phyloP scores from a whole-genome alignment of 1,140 invertebrate species.

The Temnothorax nylanderi region DNA sequence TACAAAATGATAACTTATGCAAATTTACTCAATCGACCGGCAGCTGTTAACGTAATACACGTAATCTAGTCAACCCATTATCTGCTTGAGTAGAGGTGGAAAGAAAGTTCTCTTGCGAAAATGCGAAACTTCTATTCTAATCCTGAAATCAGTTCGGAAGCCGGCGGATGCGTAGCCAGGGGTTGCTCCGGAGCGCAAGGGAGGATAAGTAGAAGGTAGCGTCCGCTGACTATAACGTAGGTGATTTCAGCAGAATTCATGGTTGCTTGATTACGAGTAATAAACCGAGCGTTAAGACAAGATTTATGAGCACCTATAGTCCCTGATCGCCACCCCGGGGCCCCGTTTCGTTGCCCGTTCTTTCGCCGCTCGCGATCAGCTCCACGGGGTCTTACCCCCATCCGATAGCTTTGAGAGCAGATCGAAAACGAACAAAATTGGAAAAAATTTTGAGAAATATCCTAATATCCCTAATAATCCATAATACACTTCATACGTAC shows the following conservation, averaged over 20 bases:
- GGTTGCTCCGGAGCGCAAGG: constrained; percentile 68
- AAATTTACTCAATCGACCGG: constrained; percentile 50
- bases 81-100: background rate
- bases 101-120: background rate
- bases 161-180: constrained; percentile 22
- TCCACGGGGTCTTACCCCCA: constrained; percentile 37
- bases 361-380: constrained; percentile 47
- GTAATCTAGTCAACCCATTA: background rate
- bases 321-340: constrained; percentile 80
- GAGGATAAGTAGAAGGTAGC: constrained; percentile 79
- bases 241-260: constrained; percentile 85
- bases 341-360: constrained; percentile 61
- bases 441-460: background rate
- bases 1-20: background rate
- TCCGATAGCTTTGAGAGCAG: constrained; percentile 33
- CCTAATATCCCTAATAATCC: background rate
- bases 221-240: constrained; percentile 78
- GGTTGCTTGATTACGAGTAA: constrained; percentile 85
- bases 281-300: constrained; percentile 84
- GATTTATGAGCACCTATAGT: constrained; percentile 83
- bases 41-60: constrained; percentile 21
- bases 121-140: background rate
- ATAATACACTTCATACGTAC: background rate
- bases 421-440: constrained; percentile 14
- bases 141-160: constrained; percentile 19